Conservation (phyloP, 1,140 invertebrate species). For the Pseudomyrmex concolor region DNA sequence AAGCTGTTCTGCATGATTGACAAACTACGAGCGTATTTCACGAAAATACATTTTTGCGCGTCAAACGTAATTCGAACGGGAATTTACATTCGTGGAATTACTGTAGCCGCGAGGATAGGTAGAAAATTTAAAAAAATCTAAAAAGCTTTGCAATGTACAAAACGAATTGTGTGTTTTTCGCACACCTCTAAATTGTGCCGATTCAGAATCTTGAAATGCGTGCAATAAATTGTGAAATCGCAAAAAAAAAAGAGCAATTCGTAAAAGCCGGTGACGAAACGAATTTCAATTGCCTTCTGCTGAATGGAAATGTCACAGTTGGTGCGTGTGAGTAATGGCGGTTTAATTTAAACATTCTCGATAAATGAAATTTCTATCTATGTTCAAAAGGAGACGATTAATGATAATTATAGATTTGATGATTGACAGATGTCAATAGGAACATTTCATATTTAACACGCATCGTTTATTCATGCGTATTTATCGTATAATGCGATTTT, state of each 20-base stretch:
- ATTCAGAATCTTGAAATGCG: conserved; percentile 60
- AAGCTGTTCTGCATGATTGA: conserved; percentile 51
- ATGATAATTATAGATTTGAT: conserved; percentile 52
- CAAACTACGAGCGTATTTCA: conserved; percentile 53
- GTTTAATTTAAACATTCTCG: conserved; percentile 73
- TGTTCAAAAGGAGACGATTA: conserved; percentile 58
- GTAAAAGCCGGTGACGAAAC: conserved; percentile 64
- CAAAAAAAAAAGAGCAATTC: conserved; percentile 34
- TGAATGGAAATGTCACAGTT: conserved; percentile 73
- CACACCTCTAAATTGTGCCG: conserved; percentile 32
- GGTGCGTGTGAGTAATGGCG: conserved; percentile 69
- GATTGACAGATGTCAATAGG: conserved; percentile 45
- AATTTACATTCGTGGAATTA: conserved; percentile 56
- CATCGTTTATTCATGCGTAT: conserved; percentile 47
- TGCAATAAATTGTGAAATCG: conserved; percentile 30
- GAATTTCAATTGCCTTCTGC: conserved; percentile 73
- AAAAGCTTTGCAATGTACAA: conserved; percentile 33
- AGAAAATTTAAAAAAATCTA: conserved; percentile 44
- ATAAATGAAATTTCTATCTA: conserved; percentile 73
- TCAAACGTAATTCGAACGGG: conserved; percentile 39
- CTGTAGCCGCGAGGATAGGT: conserved; percentile 21
- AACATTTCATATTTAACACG: conserved; percentile 59
- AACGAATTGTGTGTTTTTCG: conserved; percentile 37
- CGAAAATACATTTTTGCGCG: conserved; percentile 32
- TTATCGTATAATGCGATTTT: neutral